Percentiles rank a stretch among this genome's conserved stretches.
Conservation (phyloP, 2,888 invertebrate species). For the Crioceris asparagi region DNA sequence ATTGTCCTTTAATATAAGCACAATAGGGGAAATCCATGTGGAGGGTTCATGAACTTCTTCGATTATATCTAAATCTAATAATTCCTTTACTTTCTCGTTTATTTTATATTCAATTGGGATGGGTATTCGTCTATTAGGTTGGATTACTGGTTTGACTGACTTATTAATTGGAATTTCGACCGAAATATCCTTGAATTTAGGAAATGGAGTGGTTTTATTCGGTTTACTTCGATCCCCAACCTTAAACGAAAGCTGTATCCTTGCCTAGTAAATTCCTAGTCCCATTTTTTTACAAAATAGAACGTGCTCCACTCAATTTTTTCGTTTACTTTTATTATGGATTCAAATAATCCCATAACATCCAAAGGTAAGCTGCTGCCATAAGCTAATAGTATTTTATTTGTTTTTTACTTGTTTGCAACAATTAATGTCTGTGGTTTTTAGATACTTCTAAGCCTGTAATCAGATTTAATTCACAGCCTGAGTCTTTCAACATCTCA, state of each 20-base stretch:
- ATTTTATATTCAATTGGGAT: slow-evolving; percentile 22
- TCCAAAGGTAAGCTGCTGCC: slow-evolving; percentile 13
- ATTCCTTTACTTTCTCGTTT: slow-evolving; percentile 18
- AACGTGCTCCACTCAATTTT: slow-evolving; percentile 13
- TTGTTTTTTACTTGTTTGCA: too few species aligned
- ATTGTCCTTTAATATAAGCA: slow-evolving; percentile 22
- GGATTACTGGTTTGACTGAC: slow-evolving; percentile 21
- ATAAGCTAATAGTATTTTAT: slow-evolving; percentile 17
- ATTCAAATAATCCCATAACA: slow-evolving; percentile 19
- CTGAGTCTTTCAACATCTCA: slow-evolving; percentile 21
- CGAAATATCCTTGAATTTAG: slow-evolving; percentile 24
- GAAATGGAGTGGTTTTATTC: slow-evolving; percentile 12
- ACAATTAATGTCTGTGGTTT: too few species aligned
- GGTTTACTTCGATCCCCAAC: too few species aligned
- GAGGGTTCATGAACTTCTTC: slow-evolving; percentile 21
- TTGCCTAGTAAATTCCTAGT: slow-evolving; percentile 17
- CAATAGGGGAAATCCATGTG: slow-evolving; percentile 23
- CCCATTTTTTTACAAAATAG: slow-evolving; percentile 15
- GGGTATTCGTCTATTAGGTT: slow-evolving; percentile 21
- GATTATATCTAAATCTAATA: slow-evolving; percentile 20
- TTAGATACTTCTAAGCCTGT: too few species aligned
- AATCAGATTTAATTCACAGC: slow-evolving; percentile 19
- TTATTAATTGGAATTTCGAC: slow-evolving; percentile 22
- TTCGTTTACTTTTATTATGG: slow-evolving; percentile 11
- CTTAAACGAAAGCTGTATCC: slow-evolving; percentile 16